Percentiles rank a stretch among this genome's conserved stretches.
These are phyloP conservation scores for Bugulina stolonifera DNA, from an alignment of 2,888 invertebrate genomes.

Conservation along the genomic window DNA sequence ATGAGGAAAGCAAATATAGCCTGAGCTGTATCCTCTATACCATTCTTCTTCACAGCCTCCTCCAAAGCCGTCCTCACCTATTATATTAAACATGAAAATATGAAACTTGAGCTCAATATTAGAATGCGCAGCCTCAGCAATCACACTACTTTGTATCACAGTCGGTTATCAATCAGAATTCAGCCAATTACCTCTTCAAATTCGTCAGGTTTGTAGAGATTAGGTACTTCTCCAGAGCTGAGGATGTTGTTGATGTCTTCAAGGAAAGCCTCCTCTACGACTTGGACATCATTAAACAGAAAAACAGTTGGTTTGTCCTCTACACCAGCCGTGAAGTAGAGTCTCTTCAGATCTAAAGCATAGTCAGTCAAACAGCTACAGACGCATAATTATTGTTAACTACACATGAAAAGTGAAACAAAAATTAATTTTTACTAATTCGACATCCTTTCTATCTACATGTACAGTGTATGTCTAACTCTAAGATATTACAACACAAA, in stretches of 20 bases:
- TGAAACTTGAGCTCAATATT: too few species aligned
- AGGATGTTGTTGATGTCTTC: constrained; percentile 84
- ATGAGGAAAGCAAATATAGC: constrained; percentile 70
- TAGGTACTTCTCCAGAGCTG: constrained; percentile 79
- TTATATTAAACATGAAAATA: too few species aligned
- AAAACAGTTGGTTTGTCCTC: constrained; percentile 71
- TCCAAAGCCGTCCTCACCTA: constrained; percentile 48
- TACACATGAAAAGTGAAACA: too few species aligned
- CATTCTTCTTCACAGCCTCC: constrained; percentile 48
- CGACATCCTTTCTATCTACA: too few species aligned
- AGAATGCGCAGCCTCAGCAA: too few species aligned
- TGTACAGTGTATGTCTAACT: too few species aligned
- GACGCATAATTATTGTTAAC: too few species aligned
- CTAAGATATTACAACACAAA: too few species aligned
- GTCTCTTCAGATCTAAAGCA: constrained; percentile 63
- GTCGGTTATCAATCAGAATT: too few species aligned
- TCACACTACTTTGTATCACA: too few species aligned
- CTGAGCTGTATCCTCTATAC: constrained; percentile 55
- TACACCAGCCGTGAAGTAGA: constrained; percentile 70
- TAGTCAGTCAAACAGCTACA: too few species aligned
- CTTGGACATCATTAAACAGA: constrained; percentile 76
- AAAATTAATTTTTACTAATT: too few species aligned
- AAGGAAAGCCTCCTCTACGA: constrained; percentile 74
- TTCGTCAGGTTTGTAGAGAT: constrained; percentile 79
- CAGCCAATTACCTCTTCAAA: constrained; percentile 87